Evolutionary conservation across 2,888 invertebrate species (phyloP).

Genomic region (Drosophila paramelanica): DNA sequence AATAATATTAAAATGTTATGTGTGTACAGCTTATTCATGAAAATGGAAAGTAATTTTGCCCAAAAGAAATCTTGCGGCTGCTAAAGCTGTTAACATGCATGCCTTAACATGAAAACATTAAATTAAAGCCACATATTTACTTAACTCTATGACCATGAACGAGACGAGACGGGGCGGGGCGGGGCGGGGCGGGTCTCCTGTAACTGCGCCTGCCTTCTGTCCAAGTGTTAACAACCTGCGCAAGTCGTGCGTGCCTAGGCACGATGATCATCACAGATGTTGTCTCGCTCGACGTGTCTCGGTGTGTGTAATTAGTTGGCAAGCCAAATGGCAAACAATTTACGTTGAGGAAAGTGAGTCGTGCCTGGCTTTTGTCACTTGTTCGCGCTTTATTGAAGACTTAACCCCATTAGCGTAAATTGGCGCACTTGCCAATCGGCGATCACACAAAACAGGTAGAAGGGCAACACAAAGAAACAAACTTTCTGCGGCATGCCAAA

Average conservation of each 20-base stretch:
- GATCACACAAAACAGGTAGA: conserved; percentile 69
- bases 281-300: conserved; percentile 3
- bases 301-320: conserved; percentile 62
- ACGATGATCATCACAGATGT: conserved; percentile 32
- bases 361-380: conserved; percentile 62
- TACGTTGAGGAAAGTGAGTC: conserved; percentile 66
- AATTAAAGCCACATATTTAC: conserved; percentile 51
- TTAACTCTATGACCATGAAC: not conserved
- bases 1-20: conserved; percentile 49
- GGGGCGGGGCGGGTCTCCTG: conserved; percentile 23
- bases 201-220: conserved; percentile 18
- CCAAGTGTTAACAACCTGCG: conserved; percentile 73
- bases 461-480: conserved; percentile 58
- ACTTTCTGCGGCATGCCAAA: conserved; percentile 75
- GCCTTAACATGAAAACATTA: conserved; percentile 71
- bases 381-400: conserved; percentile 72
- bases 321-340: conserved; percentile 58
- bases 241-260: conserved; percentile 43
- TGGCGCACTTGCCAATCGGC: conserved; percentile 79
- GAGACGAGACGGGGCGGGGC: not conserved
- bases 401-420: conserved; percentile 81
- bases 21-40: conserved; percentile 64
- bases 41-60: conserved; percentile 74
- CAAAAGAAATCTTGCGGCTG: conserved; percentile 72
- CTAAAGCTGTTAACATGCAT: conserved; percentile 73